Evolutionary conservation across 2,888 invertebrate species (phyloP).

Genomic region (Drosophila subsilvestris): DNA sequence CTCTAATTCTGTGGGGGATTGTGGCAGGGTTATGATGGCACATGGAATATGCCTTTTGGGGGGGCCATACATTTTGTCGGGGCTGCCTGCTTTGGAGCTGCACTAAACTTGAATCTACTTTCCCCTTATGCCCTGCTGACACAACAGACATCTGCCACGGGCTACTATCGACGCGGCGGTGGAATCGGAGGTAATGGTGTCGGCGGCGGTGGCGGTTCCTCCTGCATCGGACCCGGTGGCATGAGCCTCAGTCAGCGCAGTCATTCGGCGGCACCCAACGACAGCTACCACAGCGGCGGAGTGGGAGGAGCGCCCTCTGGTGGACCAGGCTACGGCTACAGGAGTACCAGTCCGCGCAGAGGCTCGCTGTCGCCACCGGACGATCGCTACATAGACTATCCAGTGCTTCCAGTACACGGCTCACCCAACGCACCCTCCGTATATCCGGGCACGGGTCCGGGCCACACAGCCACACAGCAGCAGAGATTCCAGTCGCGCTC

Average conservation of each 20-base stretch:
- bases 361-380: constrained; percentile 84
- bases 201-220: constrained; percentile 53
- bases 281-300: constrained; percentile 81
- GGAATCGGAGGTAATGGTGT: constrained; percentile 83
- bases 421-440: constrained; percentile 63
- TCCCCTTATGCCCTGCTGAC: constrained; percentile 30
- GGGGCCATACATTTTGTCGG: constrained; percentile 5
- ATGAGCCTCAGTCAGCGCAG: constrained; percentile 87
- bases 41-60: constrained; percentile 2
- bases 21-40: neutral
- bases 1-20: constrained; percentile 12
- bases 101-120: constrained; percentile 37
- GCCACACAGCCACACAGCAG: constrained; percentile 71
- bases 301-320: constrained; percentile 50
- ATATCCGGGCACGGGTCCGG: constrained; percentile 48
- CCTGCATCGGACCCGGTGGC: constrained; percentile 83
- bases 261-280: constrained; percentile 92
- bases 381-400: constrained; percentile 84
- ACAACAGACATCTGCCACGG: constrained; percentile 70
- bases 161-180: constrained; percentile 84
- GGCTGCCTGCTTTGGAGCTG: neutral
- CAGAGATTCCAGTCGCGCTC: constrained; percentile 92
- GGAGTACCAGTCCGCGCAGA: constrained; percentile 91
- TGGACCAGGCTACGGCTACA: constrained; percentile 80
- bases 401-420: constrained; percentile 84